phyloP scores from a whole-genome alignment of 2,888 invertebrate species.

The Girardia tigrina region DNA sequence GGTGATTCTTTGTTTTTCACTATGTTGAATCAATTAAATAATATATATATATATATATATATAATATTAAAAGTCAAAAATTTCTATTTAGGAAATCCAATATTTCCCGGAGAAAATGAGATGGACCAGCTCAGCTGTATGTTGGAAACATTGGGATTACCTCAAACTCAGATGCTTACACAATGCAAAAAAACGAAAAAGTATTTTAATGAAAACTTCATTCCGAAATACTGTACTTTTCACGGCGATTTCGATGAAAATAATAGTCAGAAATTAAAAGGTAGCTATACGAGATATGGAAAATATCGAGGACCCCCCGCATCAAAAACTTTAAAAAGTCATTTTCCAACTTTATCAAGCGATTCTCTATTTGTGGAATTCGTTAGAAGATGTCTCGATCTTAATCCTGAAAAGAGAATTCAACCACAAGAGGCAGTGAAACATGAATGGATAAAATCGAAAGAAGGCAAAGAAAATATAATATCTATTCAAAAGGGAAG shows the following conservation, averaged over 20 bases:
- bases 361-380: conserved; percentile 85
- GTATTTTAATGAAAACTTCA: conserved; percentile 41
- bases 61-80: background rate
- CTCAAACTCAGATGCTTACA: conserved; percentile 70
- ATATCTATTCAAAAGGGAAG: no score
- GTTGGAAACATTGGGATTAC: conserved; percentile 81
- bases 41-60: background rate
- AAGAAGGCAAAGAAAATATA: no score
- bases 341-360: conserved; percentile 55
- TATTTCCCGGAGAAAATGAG: conserved; percentile 91
- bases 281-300: conserved; percentile 57
- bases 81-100: conserved; percentile 59
- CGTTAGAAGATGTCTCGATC: conserved; percentile 76
- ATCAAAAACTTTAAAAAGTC: conserved; percentile 54
- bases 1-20: no score
- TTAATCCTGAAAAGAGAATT: conserved; percentile 79
- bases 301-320: conserved; percentile 80
- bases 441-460: conserved; percentile 38
- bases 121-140: conserved; percentile 88
- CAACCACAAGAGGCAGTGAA: conserved; percentile 71
- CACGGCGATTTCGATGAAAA: background rate
- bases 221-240: background rate
- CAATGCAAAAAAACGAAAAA: conserved; percentile 58
- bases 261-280: conserved; percentile 56
- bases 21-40: background rate